A percentile compares a stretch with the other conserved stretches of the same genome.
phyloP scores from a whole-genome alignment of 2,113 vertebrate genomes.

The Nycticorax nycticorax region DNA sequence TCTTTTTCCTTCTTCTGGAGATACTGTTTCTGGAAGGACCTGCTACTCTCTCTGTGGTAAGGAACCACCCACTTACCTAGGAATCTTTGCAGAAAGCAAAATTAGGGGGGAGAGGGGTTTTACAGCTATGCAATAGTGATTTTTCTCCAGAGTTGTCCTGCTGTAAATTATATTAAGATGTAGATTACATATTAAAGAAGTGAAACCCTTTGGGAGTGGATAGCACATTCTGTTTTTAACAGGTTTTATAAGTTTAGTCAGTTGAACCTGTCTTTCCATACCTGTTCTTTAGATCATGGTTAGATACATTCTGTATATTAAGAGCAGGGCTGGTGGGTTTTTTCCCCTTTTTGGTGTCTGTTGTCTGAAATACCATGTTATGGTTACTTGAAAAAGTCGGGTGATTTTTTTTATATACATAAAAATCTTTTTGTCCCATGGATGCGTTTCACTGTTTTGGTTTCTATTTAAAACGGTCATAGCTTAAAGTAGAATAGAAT shows the following conservation, averaged over 20 bases:
- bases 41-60: constrained; percentile 85
- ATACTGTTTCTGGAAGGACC: constrained; percentile 85
- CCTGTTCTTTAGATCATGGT: background rate
- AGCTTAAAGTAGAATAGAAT: background rate
- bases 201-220: background rate
- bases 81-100: background rate
- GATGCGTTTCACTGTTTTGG: background rate
- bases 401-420: background rate
- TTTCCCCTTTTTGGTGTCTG: background rate
- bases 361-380: background rate
- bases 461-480: background rate
- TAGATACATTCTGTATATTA: background rate
- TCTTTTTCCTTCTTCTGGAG: constrained; percentile 90
- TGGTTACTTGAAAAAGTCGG: background rate
- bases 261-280: background rate
- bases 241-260: background rate
- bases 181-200: background rate
- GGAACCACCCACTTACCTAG: background rate
- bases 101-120: background rate
- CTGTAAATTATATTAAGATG: background rate
- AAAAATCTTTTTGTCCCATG: background rate
- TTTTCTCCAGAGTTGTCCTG: background rate
- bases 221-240: background rate
- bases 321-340: background rate
- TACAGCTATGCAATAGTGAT: background rate